phyloP scores from a whole-genome alignment of 2,113 vertebrate genomes.

The Nestor notabilis region DNA sequence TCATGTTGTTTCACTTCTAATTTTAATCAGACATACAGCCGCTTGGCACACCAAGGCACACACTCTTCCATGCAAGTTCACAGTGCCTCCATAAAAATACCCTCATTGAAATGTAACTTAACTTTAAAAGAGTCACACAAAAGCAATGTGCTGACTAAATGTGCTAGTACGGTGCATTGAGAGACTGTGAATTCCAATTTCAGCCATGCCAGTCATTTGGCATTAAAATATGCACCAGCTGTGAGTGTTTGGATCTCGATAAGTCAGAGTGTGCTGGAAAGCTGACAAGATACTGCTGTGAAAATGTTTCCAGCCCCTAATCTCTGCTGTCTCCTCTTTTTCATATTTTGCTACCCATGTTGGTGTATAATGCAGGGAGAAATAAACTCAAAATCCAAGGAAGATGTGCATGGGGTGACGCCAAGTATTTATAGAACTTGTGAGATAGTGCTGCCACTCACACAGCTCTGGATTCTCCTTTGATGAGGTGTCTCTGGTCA shows the following conservation, averaged over 20 bases:
- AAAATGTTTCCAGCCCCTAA: slow-evolving; percentile 67
- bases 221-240: slow-evolving; percentile 75
- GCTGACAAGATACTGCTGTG: slow-evolving; percentile 67
- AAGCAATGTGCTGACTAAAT: slow-evolving; percentile 56
- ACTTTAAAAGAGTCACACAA: slow-evolving; percentile 55
- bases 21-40: slow-evolving; percentile 56
- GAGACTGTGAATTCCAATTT: slow-evolving; percentile 66
- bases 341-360: slow-evolving; percentile 61
- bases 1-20: slow-evolving; percentile 61
- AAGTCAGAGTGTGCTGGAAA: slow-evolving; percentile 71
- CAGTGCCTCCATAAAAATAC: slow-evolving; percentile 26
- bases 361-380: slow-evolving; percentile 34
- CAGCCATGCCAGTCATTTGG: slow-evolving; percentile 70
- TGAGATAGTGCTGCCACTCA: slow-evolving; percentile 14
- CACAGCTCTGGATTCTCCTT: background rate
- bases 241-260: slow-evolving; percentile 72
- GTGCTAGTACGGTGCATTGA: background rate
- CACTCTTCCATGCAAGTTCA: slow-evolving; percentile 31
- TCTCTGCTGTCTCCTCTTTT: slow-evolving; percentile 58
- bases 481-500: background rate
- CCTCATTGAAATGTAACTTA: slow-evolving; percentile 61
- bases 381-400: slow-evolving; percentile 41
- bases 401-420: slow-evolving; percentile 12
- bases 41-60: slow-evolving; percentile 13
- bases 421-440: background rate